Base-by-base conservation (phyloP, 2,113 vertebrate species). In the Mormoops blainvillei region DNA sequence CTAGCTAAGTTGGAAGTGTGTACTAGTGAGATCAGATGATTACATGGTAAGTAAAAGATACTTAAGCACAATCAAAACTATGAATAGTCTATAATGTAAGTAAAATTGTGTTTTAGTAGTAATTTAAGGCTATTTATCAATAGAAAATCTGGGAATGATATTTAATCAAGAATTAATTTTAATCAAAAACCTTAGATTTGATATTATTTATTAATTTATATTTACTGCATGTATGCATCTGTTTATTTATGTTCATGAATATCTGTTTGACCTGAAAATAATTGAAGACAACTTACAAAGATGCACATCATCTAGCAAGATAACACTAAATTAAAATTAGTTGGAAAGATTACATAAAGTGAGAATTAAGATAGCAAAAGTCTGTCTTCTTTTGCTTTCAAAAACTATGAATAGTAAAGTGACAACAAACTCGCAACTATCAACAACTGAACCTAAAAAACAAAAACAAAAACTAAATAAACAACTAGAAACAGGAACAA, bases 181-280 rank as follows among this genome's bases (percentile, higher is more conserved):
- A 95, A 89, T 77, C 1, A 54, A 88, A 67, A 88, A 86, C 76
- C 31, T 90, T 16, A 18, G 28, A 73, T 33, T 94, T 82, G 13
- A 19, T 76, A 91, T 26, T 81, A 56, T 26, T 92, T 71, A 43
- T 36, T 81, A 22, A 54, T 68, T 93, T 71, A 19, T 95, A 92
- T 73, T 41, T 74, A 43, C 45, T 94, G 14, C 45, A 58, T 56
- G 4, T 77, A 67, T 71, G 3, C 19, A 43, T 82, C 36, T 74
- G 11, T 84, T 80, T 43, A 20, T 87, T 73, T 87, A 38, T 76
- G 26, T 91, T 96, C 22, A 71, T 38, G 31, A 70, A 76, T 92
- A 61, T 16, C 33, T 94, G 1, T 58, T 96, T 91, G 73, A 10
- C 33, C 54, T 80, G 43, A 93, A 94, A 74, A 65, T 96, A 93